Evolutionary conservation across 2,797 vertebrate species (phyloP).

Genomic region (Allobates femoralis): DNA sequence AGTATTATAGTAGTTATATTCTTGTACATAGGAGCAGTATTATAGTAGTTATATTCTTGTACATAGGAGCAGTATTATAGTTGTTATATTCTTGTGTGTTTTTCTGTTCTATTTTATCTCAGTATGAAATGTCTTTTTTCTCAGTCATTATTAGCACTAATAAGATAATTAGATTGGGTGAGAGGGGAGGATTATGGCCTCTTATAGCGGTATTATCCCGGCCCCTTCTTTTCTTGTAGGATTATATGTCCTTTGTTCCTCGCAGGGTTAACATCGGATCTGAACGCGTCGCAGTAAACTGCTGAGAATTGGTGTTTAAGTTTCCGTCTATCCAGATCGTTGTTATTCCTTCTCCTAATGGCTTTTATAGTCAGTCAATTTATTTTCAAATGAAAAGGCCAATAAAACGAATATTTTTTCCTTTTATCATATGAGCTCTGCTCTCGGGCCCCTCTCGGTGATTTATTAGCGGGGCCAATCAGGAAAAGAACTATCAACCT

Average conservation of each 20-base stretch:
- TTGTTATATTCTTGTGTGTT: no score
- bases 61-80: no score
- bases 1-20: no score
- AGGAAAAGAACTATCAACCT: constrained; percentile 31
- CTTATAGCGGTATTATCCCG: background rate
- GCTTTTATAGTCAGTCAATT: constrained; percentile 55
- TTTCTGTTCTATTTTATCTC: no score
- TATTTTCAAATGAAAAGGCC: constrained; percentile 48
- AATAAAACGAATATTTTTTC: constrained; percentile 46
- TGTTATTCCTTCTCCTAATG: constrained; percentile 54
- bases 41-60: no score
- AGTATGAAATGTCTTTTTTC: no score
- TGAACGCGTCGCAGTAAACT: constrained; percentile 18
- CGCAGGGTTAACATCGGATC: constrained; percentile 5
- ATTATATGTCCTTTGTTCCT: background rate
- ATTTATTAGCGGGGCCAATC: constrained; percentile 46
- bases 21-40: no score
- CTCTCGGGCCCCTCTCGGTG: background rate
- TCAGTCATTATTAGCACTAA: no score
- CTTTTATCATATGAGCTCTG: constrained; percentile 44
- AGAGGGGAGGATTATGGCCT: background rate
- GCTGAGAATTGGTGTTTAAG: constrained; percentile 19
- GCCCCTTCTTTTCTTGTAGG: background rate
- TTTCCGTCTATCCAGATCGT: background rate
- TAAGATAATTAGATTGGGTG: no score